Base-by-base conservation (phyloP, 35 echinoderm and acorn worm genomes). In the Lytechinus variegatus region DNA sequence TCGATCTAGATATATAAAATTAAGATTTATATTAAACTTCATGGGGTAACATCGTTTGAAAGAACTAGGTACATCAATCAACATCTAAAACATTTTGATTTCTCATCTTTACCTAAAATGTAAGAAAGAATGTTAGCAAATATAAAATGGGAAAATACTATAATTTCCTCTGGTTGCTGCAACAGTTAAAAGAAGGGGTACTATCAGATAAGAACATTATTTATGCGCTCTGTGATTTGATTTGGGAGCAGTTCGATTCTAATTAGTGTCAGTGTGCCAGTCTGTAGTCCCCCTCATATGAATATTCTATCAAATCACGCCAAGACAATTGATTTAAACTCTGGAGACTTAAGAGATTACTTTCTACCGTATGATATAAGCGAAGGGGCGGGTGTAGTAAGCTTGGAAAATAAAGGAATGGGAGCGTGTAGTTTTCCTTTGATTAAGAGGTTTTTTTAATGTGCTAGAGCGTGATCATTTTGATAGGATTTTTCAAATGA, bases 291-390 rank as follows among this genome's bases (percentile, higher is more conserved):
- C 33, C n/a, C 53, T 57, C 53, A 57, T 93, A 55, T 93, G 92
- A 93, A 93, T 93, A 93, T 54, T 93, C 52, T 53, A 93, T 93
- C 92, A 57, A 93, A 93, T 93, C 92, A 93, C 52, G n/a, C 52
- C 52, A 57, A 57, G 92, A 93, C 92, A 93, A 93, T 93, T 93
- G 92, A 93, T 93, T 93, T 93, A 93, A 93, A 93, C 92, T 93
- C 92, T 54, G 53, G 92, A 57, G 92, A 56, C 55, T 93, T 55
- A 54, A 54, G 88, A 90, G 88, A 90, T 90, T 90, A 90, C 29
- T 27, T 52, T 33, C 52, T 7, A n/a, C 19, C 24, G 8, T n/a
- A 79, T 79, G 66, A 79, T 79, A 79, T 79, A 79, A 79, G n/a
- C 66, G 66, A 79, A 24, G 14, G 56, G 56, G 61, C 24, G 61